phyloP scores from a whole-genome alignment of 2,888 invertebrate genomes.

The Coecobrya sp. region DNA sequence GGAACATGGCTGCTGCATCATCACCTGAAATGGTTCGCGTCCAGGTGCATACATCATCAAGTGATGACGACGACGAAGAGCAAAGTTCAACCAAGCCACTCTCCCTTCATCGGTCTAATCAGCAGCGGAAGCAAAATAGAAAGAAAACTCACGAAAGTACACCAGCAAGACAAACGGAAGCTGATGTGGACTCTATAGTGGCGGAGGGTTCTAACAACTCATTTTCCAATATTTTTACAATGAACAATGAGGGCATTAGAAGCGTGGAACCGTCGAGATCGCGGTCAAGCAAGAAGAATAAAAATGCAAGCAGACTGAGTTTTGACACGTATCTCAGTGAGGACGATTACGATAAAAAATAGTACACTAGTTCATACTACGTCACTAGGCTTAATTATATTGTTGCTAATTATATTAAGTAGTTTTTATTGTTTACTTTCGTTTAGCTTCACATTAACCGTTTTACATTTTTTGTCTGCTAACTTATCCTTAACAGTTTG shows the following conservation, averaged over 20 bases:
- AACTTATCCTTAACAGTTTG: constrained; percentile 61
- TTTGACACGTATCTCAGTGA: constrained; percentile 5
- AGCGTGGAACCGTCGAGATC: background rate
- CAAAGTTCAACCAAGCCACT: too few species aligned
- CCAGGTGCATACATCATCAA: background rate
- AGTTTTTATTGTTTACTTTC: background rate
- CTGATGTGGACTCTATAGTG: background rate
- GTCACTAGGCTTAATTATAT: too few species aligned
- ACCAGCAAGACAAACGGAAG: background rate
- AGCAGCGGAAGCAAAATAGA: background rate
- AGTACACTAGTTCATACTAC: background rate
- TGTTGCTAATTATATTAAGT: background rate
- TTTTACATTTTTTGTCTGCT: background rate
- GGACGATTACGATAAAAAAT: constrained; percentile 6
- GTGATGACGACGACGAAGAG: background rate
- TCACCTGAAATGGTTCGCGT: background rate
- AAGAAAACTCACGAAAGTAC: background rate
- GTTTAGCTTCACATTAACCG: too few species aligned
- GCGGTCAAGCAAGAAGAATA: background rate
- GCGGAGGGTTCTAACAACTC: background rate
- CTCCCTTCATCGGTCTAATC: too few species aligned
- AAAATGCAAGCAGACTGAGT: background rate
- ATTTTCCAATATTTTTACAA: constrained; percentile 28
- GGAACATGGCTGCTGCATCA: too few species aligned
- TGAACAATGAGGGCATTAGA: constrained; percentile 51